These are phyloP conservation scores for Eulemur macaco DNA, from an alignment of 2,113 vertebrate genomes.

Conservation along the genomic window DNA sequence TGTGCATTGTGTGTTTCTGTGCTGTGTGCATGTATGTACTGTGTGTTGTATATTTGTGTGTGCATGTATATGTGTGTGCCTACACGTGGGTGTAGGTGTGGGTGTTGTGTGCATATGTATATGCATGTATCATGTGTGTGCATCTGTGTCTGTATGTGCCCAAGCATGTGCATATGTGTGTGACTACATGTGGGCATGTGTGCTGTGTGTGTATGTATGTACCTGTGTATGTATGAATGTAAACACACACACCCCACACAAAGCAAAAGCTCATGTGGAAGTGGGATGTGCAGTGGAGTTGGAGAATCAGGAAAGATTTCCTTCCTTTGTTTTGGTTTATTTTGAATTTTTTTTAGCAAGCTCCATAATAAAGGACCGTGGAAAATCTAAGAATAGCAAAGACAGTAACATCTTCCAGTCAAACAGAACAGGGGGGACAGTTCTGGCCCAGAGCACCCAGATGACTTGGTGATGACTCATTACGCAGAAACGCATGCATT, in stretches of 20 bases:
- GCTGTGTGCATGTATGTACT: too few relatives aligned
- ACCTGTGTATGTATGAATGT: background rate
- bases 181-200: background rate
- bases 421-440: background rate
- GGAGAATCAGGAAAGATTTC: background rate
- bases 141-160: too few relatives aligned
- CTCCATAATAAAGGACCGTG: background rate
- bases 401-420: background rate
- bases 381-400: constrained; percentile 47
- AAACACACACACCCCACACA: background rate
- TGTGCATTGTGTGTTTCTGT: background rate
- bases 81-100: too few relatives aligned
- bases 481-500: background rate
- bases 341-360: background rate
- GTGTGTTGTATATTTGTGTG: too few relatives aligned
- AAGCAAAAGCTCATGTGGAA: background rate
- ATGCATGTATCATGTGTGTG: too few relatives aligned
- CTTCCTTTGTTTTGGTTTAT: background rate
- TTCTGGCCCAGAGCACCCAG: background rate
- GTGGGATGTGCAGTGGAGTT: background rate
- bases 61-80: background rate
- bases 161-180: too few relatives aligned
- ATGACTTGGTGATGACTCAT: background rate
- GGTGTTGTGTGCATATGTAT: background rate
- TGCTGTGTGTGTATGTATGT: background rate